These are phyloP conservation scores for Aspiorhynchus laticeps DNA, from an alignment of 2,113 vertebrate species.

Conservation along the genomic window DNA sequence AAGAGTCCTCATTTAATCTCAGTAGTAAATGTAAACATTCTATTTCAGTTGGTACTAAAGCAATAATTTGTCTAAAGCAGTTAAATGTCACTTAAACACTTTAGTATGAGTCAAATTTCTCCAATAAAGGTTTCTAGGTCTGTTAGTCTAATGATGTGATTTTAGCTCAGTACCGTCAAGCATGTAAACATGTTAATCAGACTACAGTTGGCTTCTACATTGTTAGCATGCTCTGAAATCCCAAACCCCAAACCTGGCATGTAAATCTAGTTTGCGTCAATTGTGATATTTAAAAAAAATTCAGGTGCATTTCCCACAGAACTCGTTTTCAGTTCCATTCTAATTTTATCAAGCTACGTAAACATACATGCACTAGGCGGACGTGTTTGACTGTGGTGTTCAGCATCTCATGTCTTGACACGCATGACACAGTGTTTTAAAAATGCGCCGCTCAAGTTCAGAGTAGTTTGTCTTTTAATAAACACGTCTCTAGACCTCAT, in stretches of 20 bases:
- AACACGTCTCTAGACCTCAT: background rate
- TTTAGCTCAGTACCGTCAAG: background rate
- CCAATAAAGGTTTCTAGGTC: background rate
- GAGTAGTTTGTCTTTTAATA: background rate
- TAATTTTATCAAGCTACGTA: background rate
- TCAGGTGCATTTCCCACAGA: background rate
- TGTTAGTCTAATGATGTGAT: background rate
- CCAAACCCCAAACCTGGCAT: background rate
- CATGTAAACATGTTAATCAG: background rate
- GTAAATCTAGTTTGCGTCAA: background rate
- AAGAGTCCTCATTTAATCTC: background rate
- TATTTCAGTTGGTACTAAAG: background rate
- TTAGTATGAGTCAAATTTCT: background rate
- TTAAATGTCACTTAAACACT: constrained; percentile 15
- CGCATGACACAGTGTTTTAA: background rate
- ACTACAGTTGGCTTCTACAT: background rate
- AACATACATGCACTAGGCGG: background rate
- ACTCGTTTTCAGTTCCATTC: background rate
- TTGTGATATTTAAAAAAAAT: background rate
- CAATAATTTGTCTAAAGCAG: background rate
- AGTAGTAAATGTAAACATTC: background rate
- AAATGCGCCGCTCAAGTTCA: background rate
- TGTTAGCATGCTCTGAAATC: background rate
- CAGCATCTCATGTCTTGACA: background rate
- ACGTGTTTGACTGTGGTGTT: background rate